Percentiles rank a stretch among this genome's conserved stretches.
These are phyloP conservation scores for Epicauta chinensis DNA, from an alignment of 1,140 invertebrate genomes.

Conservation along the genomic window DNA sequence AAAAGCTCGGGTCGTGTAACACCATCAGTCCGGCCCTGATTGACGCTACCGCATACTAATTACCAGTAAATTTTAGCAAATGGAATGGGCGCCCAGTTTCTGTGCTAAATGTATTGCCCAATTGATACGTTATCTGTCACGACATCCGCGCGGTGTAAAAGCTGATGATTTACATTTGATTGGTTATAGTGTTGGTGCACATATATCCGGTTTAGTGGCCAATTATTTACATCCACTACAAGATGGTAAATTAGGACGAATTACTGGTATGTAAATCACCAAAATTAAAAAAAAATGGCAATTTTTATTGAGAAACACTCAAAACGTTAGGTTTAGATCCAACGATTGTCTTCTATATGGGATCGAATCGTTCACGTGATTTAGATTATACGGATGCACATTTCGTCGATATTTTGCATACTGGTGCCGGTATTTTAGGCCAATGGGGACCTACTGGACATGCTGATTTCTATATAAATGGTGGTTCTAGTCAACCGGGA, in stretches of 20 bases:
- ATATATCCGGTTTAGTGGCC: constrained; percentile 74
- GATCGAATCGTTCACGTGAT: constrained; percentile 69
- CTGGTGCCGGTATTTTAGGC: constrained; percentile 75
- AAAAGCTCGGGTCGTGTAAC: too few relatives aligned
- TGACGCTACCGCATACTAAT: too few relatives aligned
- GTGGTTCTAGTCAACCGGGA: constrained; percentile 80
- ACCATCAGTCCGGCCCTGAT: too few relatives aligned
- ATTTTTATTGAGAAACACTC: too few relatives aligned
- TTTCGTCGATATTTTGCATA: constrained; percentile 86
- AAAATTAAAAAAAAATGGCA: too few relatives aligned
- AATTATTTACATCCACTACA: constrained; percentile 59
- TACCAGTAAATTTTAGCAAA: too few relatives aligned
- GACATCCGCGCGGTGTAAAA: constrained; percentile 65
- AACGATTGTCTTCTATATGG: constrained; percentile 76
- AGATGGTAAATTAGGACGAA: constrained; percentile 65
- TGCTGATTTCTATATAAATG: constrained; percentile 87
- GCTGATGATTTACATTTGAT: constrained; percentile 72
- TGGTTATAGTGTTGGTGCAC: constrained; percentile 79
- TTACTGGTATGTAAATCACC: constrained; percentile 60
- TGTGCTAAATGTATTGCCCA: constrained; percentile 73
- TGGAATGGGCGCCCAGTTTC: constrained; percentile 79
- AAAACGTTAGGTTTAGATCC: constrained; percentile 62
- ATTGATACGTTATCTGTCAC: constrained; percentile 67
- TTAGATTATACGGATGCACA: constrained; percentile 77
- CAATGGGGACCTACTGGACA: constrained; percentile 83